Evolutionary conservation across 2,888 invertebrate species (phyloP).

Genomic region (Allygus modestus): DNA sequence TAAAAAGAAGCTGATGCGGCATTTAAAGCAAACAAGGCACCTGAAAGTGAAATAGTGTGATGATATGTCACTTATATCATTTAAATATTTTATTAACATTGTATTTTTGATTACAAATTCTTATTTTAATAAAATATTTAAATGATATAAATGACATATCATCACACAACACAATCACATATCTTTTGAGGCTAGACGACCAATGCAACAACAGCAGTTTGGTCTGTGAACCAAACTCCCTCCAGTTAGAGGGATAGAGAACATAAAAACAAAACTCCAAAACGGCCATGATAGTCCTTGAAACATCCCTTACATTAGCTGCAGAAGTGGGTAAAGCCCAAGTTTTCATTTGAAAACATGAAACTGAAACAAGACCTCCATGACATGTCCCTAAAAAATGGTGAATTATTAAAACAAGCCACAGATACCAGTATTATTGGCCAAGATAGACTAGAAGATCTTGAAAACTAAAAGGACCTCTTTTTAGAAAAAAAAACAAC

Average conservation of each 20-base stretch:
- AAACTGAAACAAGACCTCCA: constrained; percentile 30
- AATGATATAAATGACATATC: too few relatives aligned
- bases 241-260: constrained; percentile 1
- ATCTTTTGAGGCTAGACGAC: neutral
- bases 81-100: too few relatives aligned
- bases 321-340: too few relatives aligned
- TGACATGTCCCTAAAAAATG: constrained; percentile 31
- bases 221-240: neutral
- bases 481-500: constrained; percentile 19
- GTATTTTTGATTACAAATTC: too few relatives aligned
- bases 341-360: neutral
- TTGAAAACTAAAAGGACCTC: constrained; percentile 10
- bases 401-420: constrained; percentile 27
- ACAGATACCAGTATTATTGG: constrained; percentile 17
- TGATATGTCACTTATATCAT: too few relatives aligned
- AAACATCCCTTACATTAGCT: constrained; percentile 27
- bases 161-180: neutral
- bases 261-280: constrained; percentile 11
- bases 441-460: constrained; percentile 22
- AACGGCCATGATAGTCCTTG: constrained; percentile 1
- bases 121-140: too few relatives aligned
- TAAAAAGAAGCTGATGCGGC: neutral
- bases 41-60: neutral
- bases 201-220: neutral
- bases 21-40: neutral